phyloP scores from a whole-genome alignment of 2,113 vertebrate species.

The Zosterops lateralis region DNA sequence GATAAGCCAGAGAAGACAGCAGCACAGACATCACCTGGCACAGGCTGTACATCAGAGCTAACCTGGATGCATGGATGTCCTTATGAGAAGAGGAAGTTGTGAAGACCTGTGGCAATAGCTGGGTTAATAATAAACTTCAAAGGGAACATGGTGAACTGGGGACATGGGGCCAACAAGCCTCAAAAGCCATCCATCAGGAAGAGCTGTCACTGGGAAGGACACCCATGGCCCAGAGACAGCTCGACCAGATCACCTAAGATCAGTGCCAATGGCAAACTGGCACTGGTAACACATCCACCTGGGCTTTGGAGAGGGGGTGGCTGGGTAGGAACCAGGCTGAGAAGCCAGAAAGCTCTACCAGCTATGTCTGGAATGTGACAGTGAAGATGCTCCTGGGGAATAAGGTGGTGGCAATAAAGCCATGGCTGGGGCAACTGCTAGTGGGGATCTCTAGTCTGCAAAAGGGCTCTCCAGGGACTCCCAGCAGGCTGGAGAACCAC shows the following conservation, averaged over 20 bases:
- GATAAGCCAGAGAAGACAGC: accelerated
- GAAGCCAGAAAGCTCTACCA: background rate
- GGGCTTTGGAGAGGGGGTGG: background rate
- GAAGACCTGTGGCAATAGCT: background rate
- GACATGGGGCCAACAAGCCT: accelerated
- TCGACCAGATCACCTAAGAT: background rate
- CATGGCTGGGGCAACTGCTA: background rate
- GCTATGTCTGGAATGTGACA: accelerated
- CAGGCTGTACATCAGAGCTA: background rate
- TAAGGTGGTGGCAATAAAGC: background rate
- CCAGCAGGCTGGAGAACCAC: background rate
- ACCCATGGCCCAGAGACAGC: background rate
- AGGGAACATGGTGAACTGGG: background rate
- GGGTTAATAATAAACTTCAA: conserved; percentile 12
- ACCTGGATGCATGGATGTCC: background rate
- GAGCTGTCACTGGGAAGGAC: background rate
- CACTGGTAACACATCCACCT: background rate
- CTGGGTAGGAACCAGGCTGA: background rate
- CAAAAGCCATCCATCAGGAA: background rate
- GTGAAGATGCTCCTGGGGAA: background rate
- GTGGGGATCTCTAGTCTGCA: background rate
- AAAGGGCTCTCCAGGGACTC: background rate
- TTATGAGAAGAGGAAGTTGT: background rate
- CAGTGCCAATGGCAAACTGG: background rate
- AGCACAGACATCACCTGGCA: background rate